Evolutionary conservation across 2,113 vertebrate genomes (phyloP).

Genomic region (Donacobius atricapilla): DNA sequence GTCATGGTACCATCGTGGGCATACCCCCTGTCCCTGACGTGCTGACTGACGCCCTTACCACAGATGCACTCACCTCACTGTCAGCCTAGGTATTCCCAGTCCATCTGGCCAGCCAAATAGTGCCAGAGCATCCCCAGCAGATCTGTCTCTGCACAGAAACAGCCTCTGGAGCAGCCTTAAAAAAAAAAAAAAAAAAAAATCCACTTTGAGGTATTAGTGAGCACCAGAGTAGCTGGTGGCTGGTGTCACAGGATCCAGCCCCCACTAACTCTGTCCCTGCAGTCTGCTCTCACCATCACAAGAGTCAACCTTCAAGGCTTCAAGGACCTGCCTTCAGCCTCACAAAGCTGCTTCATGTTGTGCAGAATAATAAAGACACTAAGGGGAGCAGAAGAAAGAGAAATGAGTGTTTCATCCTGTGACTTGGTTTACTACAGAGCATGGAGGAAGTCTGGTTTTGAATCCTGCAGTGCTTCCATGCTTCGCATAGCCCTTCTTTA

Average conservation of each 20-base stretch:
- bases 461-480: neutral
- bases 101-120: neutral
- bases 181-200: neutral
- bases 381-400: neutral
- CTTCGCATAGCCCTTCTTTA: neutral
- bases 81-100: neutral
- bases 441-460: neutral
- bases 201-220: neutral
- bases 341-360: neutral
- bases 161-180: neutral
- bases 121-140: neutral
- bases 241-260: neutral
- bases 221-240: neutral
- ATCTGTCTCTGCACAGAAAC: neutral
- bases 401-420: neutral
- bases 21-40: accelerated
- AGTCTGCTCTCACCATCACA: neutral
- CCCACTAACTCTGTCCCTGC: neutral
- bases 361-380: neutral
- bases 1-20: accelerated
- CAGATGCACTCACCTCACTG: neutral
- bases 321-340: neutral
- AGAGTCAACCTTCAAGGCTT: neutral
- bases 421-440: neutral
- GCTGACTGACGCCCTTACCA: accelerated